Evolutionary conservation across 2,797 vertebrate species (phyloP).

Genomic region (Heliangelus exortis): DNA sequence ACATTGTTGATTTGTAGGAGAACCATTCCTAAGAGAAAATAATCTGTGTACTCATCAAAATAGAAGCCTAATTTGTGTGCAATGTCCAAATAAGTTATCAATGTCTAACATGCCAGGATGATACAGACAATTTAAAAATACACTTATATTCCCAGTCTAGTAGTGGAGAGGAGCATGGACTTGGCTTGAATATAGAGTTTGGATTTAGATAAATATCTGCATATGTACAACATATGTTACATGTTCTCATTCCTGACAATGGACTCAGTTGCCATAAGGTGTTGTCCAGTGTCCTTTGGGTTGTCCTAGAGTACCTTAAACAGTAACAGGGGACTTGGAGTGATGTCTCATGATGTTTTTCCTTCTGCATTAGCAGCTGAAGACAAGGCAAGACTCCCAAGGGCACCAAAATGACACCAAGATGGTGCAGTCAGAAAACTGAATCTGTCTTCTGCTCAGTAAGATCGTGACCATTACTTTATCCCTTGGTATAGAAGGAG

Average conservation of each 20-base stretch:
- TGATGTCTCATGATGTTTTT: neutral
- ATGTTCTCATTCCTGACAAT: neutral
- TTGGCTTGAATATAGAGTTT: neutral
- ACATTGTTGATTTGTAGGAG: neutral
- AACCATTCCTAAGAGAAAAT: neutral
- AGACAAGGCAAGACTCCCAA: neutral
- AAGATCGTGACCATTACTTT: neutral
- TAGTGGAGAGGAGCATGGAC: neutral
- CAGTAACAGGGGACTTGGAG: neutral
- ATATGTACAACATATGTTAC: neutral
- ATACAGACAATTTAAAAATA: neutral
- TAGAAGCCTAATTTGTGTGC: neutral
- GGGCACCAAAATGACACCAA: neutral
- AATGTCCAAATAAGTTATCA: neutral
- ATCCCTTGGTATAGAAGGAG: neutral
- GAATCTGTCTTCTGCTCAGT: neutral
- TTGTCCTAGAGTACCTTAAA: neutral
- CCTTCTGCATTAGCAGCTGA: neutral
- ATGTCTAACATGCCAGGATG: neutral
- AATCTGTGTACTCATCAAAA: neutral
- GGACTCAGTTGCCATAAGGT: neutral
- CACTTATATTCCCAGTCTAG: neutral
- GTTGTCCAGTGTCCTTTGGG: neutral
- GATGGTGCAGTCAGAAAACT: neutral
- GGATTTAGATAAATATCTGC: neutral